phyloP scores from a whole-genome alignment of 2,797 vertebrate species.

The Coluber constrictor region DNA sequence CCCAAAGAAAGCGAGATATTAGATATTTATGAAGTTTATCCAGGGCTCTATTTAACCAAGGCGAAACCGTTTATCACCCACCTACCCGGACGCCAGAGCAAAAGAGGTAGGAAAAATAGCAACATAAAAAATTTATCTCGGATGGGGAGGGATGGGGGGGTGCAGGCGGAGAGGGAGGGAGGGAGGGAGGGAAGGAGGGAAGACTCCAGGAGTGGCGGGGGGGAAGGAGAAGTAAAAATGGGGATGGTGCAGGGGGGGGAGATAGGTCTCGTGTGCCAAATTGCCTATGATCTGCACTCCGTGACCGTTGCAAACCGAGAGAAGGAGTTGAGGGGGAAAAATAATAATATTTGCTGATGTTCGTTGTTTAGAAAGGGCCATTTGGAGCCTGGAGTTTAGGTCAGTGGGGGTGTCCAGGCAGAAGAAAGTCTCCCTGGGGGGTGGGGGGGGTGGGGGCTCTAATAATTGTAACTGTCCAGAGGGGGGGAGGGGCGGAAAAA shows the following conservation, averaged over 20 bases:
- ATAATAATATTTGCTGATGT: slow-evolving; percentile 56
- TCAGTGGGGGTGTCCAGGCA: slow-evolving; percentile 63
- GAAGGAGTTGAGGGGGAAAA: not conserved
- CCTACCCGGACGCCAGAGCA: slow-evolving; percentile 62
- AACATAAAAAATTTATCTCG: slow-evolving; percentile 71
- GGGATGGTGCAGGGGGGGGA: slow-evolving; percentile 37
- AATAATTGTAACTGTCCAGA: slow-evolving; percentile 75
- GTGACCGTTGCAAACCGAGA: slow-evolving; percentile 14
- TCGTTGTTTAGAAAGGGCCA: slow-evolving; percentile 66
- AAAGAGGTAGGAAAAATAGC: slow-evolving; percentile 66
- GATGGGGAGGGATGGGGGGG: not conserved
- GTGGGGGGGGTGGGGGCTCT: slow-evolving; percentile 19
- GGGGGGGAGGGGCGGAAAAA: slow-evolving; percentile 46
- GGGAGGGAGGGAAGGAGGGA: slow-evolving; percentile 23
- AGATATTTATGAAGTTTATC: slow-evolving; percentile 68
- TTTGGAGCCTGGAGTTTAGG: slow-evolving; percentile 61
- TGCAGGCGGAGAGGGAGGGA: no score
- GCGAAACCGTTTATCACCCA: slow-evolving; percentile 65
- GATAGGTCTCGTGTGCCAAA: slow-evolving; percentile 51
- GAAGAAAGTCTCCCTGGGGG: slow-evolving; percentile 69
- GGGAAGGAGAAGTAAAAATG: slow-evolving; percentile 38
- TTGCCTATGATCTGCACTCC: slow-evolving; percentile 45
- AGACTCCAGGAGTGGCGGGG: slow-evolving; percentile 12
- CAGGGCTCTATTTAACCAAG: slow-evolving; percentile 62
- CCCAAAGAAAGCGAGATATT: slow-evolving; percentile 39